Evolutionary conservation across 1,140 invertebrate genomes (phyloP).

Genomic region (Drosophila tsacasi): DNA sequence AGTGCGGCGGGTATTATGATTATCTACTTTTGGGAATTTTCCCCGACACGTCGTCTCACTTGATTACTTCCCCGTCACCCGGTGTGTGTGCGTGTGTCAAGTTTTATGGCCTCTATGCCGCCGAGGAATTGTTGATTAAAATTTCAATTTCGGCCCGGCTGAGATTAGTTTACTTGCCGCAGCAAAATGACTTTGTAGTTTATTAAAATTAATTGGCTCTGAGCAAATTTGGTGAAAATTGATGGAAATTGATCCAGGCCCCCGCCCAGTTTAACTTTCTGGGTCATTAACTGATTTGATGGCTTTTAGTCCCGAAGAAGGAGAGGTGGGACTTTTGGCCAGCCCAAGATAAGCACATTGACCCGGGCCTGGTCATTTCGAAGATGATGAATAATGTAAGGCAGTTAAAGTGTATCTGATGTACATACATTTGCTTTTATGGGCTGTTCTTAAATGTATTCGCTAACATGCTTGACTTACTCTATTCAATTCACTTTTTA

Average conservation of each 20-base stretch:
- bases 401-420: slow-evolving; percentile 47
- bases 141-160: slow-evolving; percentile 68
- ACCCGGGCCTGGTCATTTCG: slow-evolving; percentile 36
- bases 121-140: slow-evolving; percentile 68
- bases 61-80: slow-evolving; percentile 61
- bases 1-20: slow-evolving; percentile 32
- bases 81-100: slow-evolving; percentile 33
- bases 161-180: slow-evolving; percentile 58
- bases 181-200: slow-evolving; percentile 71
- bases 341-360: slow-evolving; percentile 36
- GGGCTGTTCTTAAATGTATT: slow-evolving; percentile 16
- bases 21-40: slow-evolving; percentile 68
- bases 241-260: slow-evolving; percentile 46
- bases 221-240: slow-evolving; percentile 61
- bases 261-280: slow-evolving; percentile 55
- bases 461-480: slow-evolving; percentile 27
- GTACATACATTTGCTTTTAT: slow-evolving; percentile 23
- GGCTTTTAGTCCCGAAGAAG: slow-evolving; percentile 34
- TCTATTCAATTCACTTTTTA: slow-evolving; percentile 11
- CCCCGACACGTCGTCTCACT: slow-evolving; percentile 60
- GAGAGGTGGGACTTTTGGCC: slow-evolving; percentile 15
- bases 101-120: slow-evolving; percentile 55
- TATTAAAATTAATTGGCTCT: slow-evolving; percentile 77
- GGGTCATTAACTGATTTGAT: slow-evolving; percentile 77
- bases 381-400: slow-evolving; percentile 46